These are phyloP conservation scores for Ylistrum balloti DNA, from an alignment of 1,140 invertebrate genomes.

Conservation along the genomic window DNA sequence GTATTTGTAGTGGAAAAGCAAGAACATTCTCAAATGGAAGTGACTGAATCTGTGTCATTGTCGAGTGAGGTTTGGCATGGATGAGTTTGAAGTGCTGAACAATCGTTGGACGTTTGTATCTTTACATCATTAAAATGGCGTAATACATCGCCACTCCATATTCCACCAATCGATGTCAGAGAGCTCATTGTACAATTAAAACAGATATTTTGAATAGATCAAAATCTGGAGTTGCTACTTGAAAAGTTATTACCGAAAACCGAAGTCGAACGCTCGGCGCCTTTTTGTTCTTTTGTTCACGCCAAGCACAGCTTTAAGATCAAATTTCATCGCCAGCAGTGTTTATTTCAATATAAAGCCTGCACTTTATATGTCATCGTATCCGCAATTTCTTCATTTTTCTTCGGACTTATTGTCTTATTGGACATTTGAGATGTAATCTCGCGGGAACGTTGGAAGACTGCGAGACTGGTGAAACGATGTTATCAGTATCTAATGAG, in stretches of 20 bases:
- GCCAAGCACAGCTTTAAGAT: background rate
- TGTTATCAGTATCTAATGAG: background rate
- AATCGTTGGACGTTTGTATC: no score
- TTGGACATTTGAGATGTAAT: constrained; percentile 27
- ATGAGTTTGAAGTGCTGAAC: no score
- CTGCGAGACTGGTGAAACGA: background rate
- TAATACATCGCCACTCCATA: background rate
- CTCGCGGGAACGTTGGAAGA: background rate
- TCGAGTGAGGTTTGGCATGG: no score
- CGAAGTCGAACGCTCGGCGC: background rate
- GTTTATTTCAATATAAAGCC: background rate
- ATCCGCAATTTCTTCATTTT: background rate
- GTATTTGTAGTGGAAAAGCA: no score
- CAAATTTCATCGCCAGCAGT: background rate
- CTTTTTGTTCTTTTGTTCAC: background rate
- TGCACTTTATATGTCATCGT: background rate
- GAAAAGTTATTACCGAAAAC: background rate
- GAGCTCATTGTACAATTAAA: background rate
- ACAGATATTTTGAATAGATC: background rate
- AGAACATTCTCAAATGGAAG: no score
- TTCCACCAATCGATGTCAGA: background rate
- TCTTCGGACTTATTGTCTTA: background rate
- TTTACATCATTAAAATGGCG: background rate
- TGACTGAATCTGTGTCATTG: no score
- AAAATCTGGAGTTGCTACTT: background rate